Evolutionary conservation across 2,113 vertebrate species (phyloP), one percentile per base, ranked within the genome.

Genomic region (Ceyx melanurus): DNA sequence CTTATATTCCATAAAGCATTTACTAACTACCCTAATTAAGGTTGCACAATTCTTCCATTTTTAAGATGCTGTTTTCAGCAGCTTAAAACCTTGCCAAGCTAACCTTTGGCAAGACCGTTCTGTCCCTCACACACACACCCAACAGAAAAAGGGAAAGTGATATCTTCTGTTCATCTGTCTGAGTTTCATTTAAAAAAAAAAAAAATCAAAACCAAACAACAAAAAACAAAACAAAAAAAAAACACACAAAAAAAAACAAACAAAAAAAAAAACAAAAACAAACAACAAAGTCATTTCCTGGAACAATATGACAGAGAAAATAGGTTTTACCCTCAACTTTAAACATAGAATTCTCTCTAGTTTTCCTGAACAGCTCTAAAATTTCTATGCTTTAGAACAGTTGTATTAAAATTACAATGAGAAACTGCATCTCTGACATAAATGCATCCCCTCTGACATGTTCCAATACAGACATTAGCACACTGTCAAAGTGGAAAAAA

Each of bases 11-110:
- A 71, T 23, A 71, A 88, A 77, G 67, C 82, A 77, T 91, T 94
- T 91, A 82, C 50, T 58, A 88, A 73, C 54, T 77, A 82, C 12
- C 13, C 53, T 96, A 84, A 92, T 75, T 75, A 85, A 82, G 42
- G 50, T 89, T 96, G 77, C 74, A 72, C 77, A 95, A 93, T 61
- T 81, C 70, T 57, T 84, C 21, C 26, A 77, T 64, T 92, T 96
- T 71, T 61, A 46, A 90, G 62, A 71, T 82, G 16, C 53, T 43
- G n/a, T 58, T 92, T 86, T 89, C 66, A 85, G 71, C 20, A 2
- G 29, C 53, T 62, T 89, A 89, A 84, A 86, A 67, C 62, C 54
- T 29, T 87, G 86, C 77, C 86, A 89, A 92, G 84, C 26, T 76
- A 90, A 92, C 83, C 53, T 86, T 62, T 73, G 60, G 77, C 61